Conservation (phyloP, 2,797 vertebrate species). For the Scleropages formosus region DNA sequence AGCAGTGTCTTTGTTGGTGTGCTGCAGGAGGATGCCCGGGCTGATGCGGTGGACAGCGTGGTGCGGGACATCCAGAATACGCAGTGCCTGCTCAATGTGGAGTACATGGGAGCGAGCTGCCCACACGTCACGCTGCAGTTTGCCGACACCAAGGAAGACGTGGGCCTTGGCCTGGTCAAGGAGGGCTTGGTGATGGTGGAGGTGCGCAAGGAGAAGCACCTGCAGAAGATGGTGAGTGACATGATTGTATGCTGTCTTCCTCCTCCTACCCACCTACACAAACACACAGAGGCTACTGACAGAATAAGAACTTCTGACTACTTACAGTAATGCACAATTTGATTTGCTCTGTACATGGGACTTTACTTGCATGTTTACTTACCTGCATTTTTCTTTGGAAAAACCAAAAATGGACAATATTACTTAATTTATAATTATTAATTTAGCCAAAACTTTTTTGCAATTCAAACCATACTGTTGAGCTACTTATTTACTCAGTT, state of each 20-base stretch:
- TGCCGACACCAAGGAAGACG: slow-evolving; percentile 87
- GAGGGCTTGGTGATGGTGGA: slow-evolving; percentile 96
- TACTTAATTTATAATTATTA: too few species aligned
- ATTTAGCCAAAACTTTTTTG: too few species aligned
- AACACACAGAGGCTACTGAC: slow-evolving; percentile 2
- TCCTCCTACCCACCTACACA: too few species aligned
- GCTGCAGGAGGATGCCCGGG: slow-evolving; percentile 85
- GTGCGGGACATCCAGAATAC: slow-evolving; percentile 94
- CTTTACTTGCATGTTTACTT: too few species aligned
- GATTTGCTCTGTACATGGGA: not conserved
- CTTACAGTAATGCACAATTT: too few species aligned
- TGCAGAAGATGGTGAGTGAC: slow-evolving; percentile 85
- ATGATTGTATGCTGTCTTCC: too few species aligned
- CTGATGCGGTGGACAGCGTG: slow-evolving; percentile 87
- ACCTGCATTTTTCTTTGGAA: too few species aligned
- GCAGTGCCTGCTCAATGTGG: slow-evolving; percentile 94
- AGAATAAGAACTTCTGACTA: too few species aligned
- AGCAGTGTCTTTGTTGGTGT: not conserved
- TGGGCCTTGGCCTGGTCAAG: slow-evolving; percentile 90
- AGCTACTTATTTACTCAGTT: too few species aligned
- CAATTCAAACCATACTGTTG: too few species aligned
- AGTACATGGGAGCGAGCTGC: slow-evolving; percentile 77
- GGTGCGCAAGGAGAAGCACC: slow-evolving; percentile 87
- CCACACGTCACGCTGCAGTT: slow-evolving; percentile 89
- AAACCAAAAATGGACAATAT: too few species aligned